These are phyloP conservation scores for Neosilurus hyrtlii DNA, from an alignment of 2,797 vertebrate species.

Conservation along the genomic window DNA sequence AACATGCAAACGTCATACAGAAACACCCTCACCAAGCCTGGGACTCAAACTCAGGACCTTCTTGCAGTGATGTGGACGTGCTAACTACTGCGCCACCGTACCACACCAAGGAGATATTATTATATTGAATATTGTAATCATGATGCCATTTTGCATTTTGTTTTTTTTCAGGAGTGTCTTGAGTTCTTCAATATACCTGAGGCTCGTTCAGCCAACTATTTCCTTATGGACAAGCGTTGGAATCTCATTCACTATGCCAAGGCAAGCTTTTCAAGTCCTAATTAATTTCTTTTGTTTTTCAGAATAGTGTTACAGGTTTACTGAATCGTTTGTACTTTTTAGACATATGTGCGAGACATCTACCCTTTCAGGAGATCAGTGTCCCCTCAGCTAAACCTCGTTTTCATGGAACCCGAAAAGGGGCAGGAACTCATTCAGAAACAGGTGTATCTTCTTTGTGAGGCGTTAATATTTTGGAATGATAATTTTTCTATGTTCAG, in stretches of 20 bases:
- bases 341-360: slow-evolving; percentile 98
- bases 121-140: too few species aligned
- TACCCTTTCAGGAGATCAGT: slow-evolving; percentile 97
- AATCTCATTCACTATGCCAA: slow-evolving; percentile 98
- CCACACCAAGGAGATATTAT: too few species aligned
- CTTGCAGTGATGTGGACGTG: too few species aligned
- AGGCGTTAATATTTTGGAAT: background rate
- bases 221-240: slow-evolving; percentile 99
- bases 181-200: slow-evolving; percentile 99
- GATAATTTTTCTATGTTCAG: background rate
- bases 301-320: background rate
- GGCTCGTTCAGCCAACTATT: slow-evolving; percentile 92
- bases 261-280: slow-evolving; percentile 63
- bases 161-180: slow-evolving; percentile 84
- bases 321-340: slow-evolving; percentile 35
- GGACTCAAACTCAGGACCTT: too few species aligned
- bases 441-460: slow-evolving; percentile 73
- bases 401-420: slow-evolving; percentile 96
- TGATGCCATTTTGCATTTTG: background rate
- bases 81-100: too few species aligned
- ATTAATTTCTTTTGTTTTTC: background rate
- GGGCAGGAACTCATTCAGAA: slow-evolving; percentile 99
- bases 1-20: too few species aligned
- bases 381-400: slow-evolving; percentile 95
- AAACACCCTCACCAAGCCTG: too few species aligned